phyloP scores from a whole-genome alignment of 1,140 invertebrate genomes.

The Scaptomyza pallida region DNA sequence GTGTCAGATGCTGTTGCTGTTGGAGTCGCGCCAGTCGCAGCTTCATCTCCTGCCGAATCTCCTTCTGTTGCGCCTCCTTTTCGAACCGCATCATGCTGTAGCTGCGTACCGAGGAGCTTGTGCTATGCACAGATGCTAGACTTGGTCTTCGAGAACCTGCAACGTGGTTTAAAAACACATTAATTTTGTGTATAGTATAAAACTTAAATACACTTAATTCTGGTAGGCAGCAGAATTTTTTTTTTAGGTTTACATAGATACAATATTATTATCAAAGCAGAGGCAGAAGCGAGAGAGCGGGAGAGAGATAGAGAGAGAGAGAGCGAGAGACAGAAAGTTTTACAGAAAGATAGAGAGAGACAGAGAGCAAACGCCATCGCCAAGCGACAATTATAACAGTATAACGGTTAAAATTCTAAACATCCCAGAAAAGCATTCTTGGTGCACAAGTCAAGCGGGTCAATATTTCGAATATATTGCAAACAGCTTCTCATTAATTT shows the following conservation, averaged over 20 bases:
- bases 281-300: conserved; percentile 48
- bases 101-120: conserved; percentile 90
- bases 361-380: neutral
- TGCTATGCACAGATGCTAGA: conserved; percentile 91
- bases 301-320: conserved; percentile 31
- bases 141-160: conserved; percentile 92
- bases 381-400: conserved; percentile 1
- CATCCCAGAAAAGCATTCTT: conserved; percentile 4
- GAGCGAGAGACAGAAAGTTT: conserved; percentile 4
- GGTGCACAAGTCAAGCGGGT: conserved; percentile 20
- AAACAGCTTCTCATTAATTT: neutral
- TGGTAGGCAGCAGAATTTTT: neutral
- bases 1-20: conserved; percentile 76
- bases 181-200: neutral
- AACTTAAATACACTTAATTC: neutral
- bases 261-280: conserved; percentile 28
- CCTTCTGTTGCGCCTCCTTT: conserved; percentile 90
- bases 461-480: neutral
- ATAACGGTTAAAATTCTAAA: neutral
- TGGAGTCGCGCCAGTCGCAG: conserved; percentile 88
- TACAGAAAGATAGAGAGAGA: conserved; percentile 2
- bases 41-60: conserved; percentile 89
- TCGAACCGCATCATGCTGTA: conserved; percentile 91
- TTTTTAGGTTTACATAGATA: neutral
- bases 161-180: conserved; percentile 12